Evolutionary conservation across 2,888 invertebrate genomes (phyloP).

Genomic region (Plusia festucae): DNA sequence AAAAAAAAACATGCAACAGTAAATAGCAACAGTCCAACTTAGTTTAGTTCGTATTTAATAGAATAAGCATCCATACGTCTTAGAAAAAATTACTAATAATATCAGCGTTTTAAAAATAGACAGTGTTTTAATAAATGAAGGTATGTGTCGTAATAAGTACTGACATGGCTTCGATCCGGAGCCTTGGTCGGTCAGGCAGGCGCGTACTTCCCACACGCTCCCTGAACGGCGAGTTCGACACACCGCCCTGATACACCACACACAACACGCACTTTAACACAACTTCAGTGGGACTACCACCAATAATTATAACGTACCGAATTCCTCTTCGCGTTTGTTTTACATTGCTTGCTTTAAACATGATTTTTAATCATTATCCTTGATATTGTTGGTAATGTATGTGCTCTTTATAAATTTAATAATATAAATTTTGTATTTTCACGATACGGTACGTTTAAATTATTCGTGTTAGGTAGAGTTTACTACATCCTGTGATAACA

Average conservation of each 20-base stretch:
- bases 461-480: constrained; percentile 15
- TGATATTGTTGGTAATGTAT: background rate
- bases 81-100: too few relatives aligned
- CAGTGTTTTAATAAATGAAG: constrained; percentile 36
- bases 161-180: constrained; percentile 93
- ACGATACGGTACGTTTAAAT: background rate
- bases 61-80: too few relatives aligned
- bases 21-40: too few relatives aligned
- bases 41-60: background rate
- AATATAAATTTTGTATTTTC: background rate
- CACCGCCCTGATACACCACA: constrained; percentile 87
- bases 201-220: constrained; percentile 97
- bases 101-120: constrained; percentile 41
- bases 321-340: background rate
- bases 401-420: background rate
- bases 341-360: background rate
- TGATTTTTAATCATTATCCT: background rate
- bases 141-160: constrained; percentile 68
- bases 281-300: constrained; percentile 12
- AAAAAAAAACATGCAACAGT: too few relatives aligned
- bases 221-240: constrained; percentile 94
- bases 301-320: background rate
- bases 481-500: constrained; percentile 40
- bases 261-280: constrained; percentile 77
- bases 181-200: constrained; percentile 96